Evolutionary conservation across 2,888 invertebrate genomes (phyloP).

Genomic region (Dicyrtomina minuta): DNA sequence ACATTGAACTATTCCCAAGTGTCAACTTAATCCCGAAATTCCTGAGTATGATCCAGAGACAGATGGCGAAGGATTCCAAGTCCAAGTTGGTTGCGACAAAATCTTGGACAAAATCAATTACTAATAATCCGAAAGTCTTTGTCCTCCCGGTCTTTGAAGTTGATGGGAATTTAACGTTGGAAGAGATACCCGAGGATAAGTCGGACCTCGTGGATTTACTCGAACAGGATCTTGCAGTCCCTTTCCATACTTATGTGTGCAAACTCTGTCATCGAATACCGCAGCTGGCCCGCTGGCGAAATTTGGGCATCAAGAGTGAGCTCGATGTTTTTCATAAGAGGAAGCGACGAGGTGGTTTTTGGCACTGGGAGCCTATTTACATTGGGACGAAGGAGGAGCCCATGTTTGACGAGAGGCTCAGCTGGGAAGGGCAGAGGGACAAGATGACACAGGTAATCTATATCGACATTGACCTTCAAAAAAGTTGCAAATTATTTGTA

Average conservation of each 20-base stretch:
- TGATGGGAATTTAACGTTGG: too few relatives aligned
- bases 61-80: constrained; percentile 57
- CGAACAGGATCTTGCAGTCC: constrained; percentile 75
- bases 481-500: too few relatives aligned
- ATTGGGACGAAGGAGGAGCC: constrained; percentile 64
- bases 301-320: constrained; percentile 55
- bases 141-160: constrained; percentile 87
- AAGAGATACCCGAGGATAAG: constrained; percentile 72
- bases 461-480: too few relatives aligned
- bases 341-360: constrained; percentile 74
- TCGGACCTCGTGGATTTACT: constrained; percentile 70
- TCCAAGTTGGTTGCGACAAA: background rate
- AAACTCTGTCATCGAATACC: constrained; percentile 86
- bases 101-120: constrained; percentile 49
- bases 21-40: constrained; percentile 78
- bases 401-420: too few relatives aligned
- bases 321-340: too few relatives aligned
- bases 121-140: constrained; percentile 69
- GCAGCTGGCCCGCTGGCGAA: constrained; percentile 79
- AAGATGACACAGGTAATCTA: constrained; percentile 91
- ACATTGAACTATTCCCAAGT: constrained; percentile 88
- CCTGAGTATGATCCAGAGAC: constrained; percentile 81
- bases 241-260: constrained; percentile 88
- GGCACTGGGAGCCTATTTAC: constrained; percentile 92
- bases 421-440: constrained; percentile 91